Conservation (phyloP, 2,797 vertebrate genomes). For the Emydoidea blandingii region DNA sequence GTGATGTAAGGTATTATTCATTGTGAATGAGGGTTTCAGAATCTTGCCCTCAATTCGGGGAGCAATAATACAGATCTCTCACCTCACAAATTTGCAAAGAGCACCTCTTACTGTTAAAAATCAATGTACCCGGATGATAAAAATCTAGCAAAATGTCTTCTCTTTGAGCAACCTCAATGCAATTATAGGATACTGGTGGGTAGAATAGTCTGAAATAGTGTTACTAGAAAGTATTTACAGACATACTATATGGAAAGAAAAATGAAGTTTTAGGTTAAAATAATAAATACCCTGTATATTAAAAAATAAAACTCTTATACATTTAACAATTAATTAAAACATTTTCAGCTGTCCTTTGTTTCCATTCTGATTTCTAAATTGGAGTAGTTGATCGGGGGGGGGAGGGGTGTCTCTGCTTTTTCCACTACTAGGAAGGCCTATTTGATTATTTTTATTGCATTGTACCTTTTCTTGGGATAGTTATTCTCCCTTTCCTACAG, state of each 20-base stretch:
- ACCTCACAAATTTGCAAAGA: constrained; percentile 30
- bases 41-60: constrained; percentile 11
- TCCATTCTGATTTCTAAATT: constrained; percentile 32
- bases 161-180: background rate
- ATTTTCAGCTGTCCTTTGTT: background rate
- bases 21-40: constrained; percentile 5
- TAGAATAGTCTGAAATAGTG: background rate
- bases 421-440: background rate
- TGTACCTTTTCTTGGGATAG: background rate
- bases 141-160: background rate
- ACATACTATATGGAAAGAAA: background rate
- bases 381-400: background rate
- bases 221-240: background rate
- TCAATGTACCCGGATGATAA: background rate
- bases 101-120: background rate
- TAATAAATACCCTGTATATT: background rate
- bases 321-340: background rate
- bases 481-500: background rate
- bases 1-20: constrained; percentile 24
- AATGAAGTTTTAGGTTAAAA: background rate
- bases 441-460: background rate
- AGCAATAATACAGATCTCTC: constrained; percentile 11
- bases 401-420: background rate
- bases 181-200: background rate
- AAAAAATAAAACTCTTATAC: background rate